phyloP scores from a whole-genome alignment of 2,113 vertebrate species.

The Chaetorhynchus papuensis region DNA sequence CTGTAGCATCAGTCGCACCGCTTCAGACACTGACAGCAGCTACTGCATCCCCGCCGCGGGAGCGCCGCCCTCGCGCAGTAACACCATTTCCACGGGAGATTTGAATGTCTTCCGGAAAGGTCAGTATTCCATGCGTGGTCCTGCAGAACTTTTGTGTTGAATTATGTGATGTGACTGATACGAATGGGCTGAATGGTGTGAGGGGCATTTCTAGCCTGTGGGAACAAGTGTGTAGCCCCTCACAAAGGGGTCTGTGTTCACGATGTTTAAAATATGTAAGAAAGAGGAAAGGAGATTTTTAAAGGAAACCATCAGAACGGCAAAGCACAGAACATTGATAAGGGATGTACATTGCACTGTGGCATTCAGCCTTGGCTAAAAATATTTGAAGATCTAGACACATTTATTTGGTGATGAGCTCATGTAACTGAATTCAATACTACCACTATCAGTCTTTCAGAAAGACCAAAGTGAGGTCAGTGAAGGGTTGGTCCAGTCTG shows the following conservation, averaged over 20 bases:
- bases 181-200: accelerated
- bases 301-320: neutral
- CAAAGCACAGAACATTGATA: accelerated
- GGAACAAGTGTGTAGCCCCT: neutral
- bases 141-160: neutral
- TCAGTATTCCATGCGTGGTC: slow-evolving; percentile 12
- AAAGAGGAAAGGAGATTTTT: neutral
- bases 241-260: accelerated
- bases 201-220: neutral
- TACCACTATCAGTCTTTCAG: neutral
- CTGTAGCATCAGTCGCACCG: slow-evolving; percentile 76
- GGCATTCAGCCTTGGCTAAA: neutral
- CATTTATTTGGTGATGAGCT: neutral
- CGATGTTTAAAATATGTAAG: neutral
- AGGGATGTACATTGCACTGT: neutral
- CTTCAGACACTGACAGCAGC: slow-evolving; percentile 87
- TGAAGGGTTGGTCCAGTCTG: neutral
- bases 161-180: accelerated
- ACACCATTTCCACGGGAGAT: slow-evolving; percentile 90
- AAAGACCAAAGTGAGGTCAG: neutral
- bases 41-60: slow-evolving; percentile 84
- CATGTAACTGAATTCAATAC: neutral
- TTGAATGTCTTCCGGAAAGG: slow-evolving; percentile 87
- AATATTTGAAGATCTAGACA: neutral
- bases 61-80: slow-evolving; percentile 82